Evolutionary conservation across 2,113 vertebrate species (phyloP).

Genomic region (Salvelinus alpinus): DNA sequence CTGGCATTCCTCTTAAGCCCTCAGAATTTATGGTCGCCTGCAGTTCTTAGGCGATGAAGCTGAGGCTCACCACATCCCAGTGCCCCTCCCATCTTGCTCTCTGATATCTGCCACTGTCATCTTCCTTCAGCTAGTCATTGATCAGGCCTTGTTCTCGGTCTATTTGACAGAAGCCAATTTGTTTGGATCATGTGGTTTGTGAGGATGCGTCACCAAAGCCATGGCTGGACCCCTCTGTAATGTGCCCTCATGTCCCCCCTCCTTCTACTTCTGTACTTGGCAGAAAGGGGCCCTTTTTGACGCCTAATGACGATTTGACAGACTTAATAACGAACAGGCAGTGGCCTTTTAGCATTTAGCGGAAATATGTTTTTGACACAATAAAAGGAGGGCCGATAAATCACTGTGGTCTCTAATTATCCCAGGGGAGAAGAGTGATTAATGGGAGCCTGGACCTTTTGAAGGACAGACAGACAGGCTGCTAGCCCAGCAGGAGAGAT

Average conservation of each 20-base stretch:
- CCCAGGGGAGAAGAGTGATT: slow-evolving; percentile 38
- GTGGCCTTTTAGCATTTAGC: slow-evolving; percentile 34
- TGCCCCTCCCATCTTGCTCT: not conserved
- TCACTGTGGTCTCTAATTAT: slow-evolving; percentile 61
- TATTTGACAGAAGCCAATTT: slow-evolving; percentile 2
- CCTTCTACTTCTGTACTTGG: not conserved
- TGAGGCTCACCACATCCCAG: not conserved
- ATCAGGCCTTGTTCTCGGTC: slow-evolving; percentile 17
- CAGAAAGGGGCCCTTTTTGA: slow-evolving; percentile 22
- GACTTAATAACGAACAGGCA: slow-evolving; percentile 42
- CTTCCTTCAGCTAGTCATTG: slow-evolving; percentile 25
- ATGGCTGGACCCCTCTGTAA: slow-evolving; percentile 2
- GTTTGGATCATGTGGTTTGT: not conserved
- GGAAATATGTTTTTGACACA: slow-evolving; percentile 55
- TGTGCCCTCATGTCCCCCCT: too few species aligned
- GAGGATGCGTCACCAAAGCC: not conserved
- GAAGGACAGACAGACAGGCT: slow-evolving; percentile 47
- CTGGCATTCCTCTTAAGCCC: slow-evolving; percentile 17
- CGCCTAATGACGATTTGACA: slow-evolving; percentile 51
- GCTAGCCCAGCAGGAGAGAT: slow-evolving; percentile 24
- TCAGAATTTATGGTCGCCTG: slow-evolving; percentile 21
- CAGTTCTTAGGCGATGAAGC: slow-evolving; percentile 26
- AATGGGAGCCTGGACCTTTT: slow-evolving; percentile 55
- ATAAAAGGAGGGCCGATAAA: slow-evolving; percentile 54
- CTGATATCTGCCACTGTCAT: slow-evolving; percentile 7